These are phyloP conservation scores for Idaea dimidiata DNA, from an alignment of 2,888 invertebrate species.

Conservation along the genomic window DNA sequence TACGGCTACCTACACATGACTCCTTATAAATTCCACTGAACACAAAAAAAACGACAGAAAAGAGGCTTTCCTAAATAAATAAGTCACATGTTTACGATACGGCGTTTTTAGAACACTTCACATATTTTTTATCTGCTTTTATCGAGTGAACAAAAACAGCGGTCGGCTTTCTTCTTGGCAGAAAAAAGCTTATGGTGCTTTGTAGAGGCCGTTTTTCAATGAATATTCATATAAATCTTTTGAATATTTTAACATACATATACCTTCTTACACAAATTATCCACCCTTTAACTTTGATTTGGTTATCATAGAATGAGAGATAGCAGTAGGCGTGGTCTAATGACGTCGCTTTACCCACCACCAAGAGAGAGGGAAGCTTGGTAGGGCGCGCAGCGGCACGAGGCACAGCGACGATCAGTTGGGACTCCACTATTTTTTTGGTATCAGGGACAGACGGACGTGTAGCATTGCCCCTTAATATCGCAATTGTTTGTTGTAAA, in stretches of 20 bases:
- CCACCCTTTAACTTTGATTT: too few species aligned
- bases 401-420: too few species aligned
- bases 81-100: slow-evolving; percentile 43
- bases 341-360: too few species aligned
- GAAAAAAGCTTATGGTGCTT: slow-evolving; percentile 39
- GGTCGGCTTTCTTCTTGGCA: slow-evolving; percentile 33
- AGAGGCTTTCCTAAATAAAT: slow-evolving; percentile 37
- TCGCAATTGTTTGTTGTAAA: too few species aligned
- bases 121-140: slow-evolving; percentile 44
- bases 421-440: too few species aligned
- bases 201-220: slow-evolving; percentile 33
- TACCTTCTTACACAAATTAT: slow-evolving; percentile 20
- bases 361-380: too few species aligned
- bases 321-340: too few species aligned
- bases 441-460: too few species aligned
- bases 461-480: too few species aligned
- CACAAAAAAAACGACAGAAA: slow-evolving; percentile 30
- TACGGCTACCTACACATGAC: slow-evolving; percentile 31
- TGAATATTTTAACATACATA: slow-evolving; percentile 23
- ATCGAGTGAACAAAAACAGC: slow-evolving; percentile 41
- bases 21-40: slow-evolving; percentile 34
- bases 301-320: too few species aligned
- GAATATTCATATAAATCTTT: slow-evolving; percentile 53
- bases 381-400: too few species aligned
- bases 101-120: slow-evolving; percentile 42